Conservation (phyloP, 2,797 vertebrate species). For the Triplophysa bombifrons region DNA sequence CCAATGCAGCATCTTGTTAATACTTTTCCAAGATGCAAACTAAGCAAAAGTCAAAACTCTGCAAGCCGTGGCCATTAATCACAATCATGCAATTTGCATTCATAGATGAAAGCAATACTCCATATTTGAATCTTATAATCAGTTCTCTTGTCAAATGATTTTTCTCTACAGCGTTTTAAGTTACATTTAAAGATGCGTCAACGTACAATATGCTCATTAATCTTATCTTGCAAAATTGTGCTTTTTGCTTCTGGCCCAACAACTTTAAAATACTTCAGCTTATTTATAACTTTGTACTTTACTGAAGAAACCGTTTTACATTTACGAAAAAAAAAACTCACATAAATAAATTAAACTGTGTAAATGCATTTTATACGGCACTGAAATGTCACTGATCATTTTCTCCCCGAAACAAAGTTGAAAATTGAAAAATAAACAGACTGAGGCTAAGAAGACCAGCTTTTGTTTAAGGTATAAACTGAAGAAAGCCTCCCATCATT, state of each 20-base stretch:
- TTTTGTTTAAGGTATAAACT: not conserved
- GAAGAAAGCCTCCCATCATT: not conserved
- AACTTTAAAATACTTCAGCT: not conserved
- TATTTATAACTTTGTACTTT: not conserved
- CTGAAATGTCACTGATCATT: not conserved
- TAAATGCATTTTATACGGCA: not conserved
- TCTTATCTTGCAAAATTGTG: conserved; percentile 58
- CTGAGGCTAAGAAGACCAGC: not conserved
- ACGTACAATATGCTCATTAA: conserved; percentile 64
- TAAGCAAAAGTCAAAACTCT: conserved; percentile 47
- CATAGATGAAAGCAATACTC: conserved; percentile 56
- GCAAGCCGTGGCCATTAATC: conserved; percentile 49
- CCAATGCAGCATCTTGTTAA: conserved; percentile 3
- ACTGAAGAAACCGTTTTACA: not conserved
- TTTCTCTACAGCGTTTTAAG: conserved; percentile 66
- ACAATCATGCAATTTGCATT: conserved; percentile 52
- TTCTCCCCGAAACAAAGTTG: not conserved
- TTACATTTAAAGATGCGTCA: conserved; percentile 41
- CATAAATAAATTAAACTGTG: no score
- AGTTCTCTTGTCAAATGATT: conserved; percentile 64
- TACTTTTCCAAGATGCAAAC: conserved; percentile 11
- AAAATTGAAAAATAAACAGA: not conserved
- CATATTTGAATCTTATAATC: conserved; percentile 62
- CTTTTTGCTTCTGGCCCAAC: not conserved
- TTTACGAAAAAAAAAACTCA: no score